Evolutionary conservation across 1,140 invertebrate genomes (phyloP).

Genomic region (Teleogryllus occipitalis): DNA sequence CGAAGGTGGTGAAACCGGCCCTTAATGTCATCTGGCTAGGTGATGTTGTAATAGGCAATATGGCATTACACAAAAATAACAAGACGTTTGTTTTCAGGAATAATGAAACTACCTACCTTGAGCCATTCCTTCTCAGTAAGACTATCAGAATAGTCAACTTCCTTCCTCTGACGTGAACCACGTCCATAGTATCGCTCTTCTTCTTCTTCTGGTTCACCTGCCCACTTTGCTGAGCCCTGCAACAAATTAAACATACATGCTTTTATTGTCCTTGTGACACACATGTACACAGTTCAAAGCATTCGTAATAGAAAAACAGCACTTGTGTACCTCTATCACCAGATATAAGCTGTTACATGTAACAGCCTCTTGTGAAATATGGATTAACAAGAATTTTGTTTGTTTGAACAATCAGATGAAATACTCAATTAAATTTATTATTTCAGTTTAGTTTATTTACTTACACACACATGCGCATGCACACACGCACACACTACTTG

Average conservation of each 20-base stretch:
- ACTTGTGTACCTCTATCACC: not conserved
- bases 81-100: too few relatives aligned
- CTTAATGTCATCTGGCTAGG: too few relatives aligned
- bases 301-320: not conserved
- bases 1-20: too few relatives aligned
- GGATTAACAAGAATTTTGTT: too few relatives aligned
- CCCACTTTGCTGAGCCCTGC: constrained; percentile 23
- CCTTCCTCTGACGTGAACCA: constrained; percentile 53
- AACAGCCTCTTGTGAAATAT: not conserved
- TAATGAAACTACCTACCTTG: constrained; percentile 32
- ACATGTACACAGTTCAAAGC: not conserved
- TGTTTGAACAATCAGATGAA: too few relatives aligned
- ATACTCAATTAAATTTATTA: too few relatives aligned
- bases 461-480: too few relatives aligned
- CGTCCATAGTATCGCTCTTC: constrained; percentile 36
- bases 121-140: constrained; percentile 58
- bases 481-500: too few relatives aligned
- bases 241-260: constrained; percentile 9
- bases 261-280: not conserved
- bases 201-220: constrained; percentile 38
- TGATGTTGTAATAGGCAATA: too few relatives aligned
- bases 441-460: too few relatives aligned
- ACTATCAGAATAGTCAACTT: constrained; percentile 60
- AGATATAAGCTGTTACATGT: not conserved
- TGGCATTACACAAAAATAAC: too few relatives aligned